These are phyloP conservation scores for Thecophora atra DNA, from an alignment of 2,888 invertebrate genomes.

Conservation along the genomic window DNA sequence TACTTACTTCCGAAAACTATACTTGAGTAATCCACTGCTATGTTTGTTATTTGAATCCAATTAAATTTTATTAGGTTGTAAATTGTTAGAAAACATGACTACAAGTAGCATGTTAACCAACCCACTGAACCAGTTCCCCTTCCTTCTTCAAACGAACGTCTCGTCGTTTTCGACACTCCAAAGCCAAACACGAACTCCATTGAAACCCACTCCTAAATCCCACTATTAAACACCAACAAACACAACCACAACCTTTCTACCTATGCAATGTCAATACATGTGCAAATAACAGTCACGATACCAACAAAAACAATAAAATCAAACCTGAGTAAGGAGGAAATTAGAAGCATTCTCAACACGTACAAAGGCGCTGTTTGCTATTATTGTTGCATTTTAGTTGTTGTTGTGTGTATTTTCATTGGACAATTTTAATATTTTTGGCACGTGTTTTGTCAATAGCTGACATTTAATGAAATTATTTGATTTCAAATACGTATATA, in stretches of 20 bases:
- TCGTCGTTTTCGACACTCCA: neutral
- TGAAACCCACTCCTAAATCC: neutral
- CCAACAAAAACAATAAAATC: neutral
- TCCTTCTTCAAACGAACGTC: neutral
- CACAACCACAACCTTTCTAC: neutral
- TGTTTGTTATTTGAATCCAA: neutral
- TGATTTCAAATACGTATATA: neutral
- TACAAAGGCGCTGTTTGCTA: constrained; percentile 18
- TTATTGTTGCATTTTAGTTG: neutral
- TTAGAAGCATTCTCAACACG: constrained; percentile 26
- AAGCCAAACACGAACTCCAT: neutral
- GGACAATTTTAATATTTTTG: constrained; percentile 13
- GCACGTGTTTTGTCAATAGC: constrained; percentile 19
- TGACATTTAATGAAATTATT: neutral
- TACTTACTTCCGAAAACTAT: too few relatives aligned
- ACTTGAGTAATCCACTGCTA: too few relatives aligned
- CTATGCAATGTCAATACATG: neutral
- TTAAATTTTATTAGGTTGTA: constrained; percentile 10
- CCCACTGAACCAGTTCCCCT: neutral
- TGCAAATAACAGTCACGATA: constrained; percentile 2
- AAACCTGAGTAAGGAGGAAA: constrained; percentile 21
- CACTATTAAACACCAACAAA: neutral
- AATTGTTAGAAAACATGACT: neutral
- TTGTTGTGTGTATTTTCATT: constrained; percentile 18
- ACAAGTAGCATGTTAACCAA: neutral